Evolutionary conservation across 2,113 vertebrate genomes (phyloP), one percentile per base, ranked within the genome.

Genomic region (Corapipo altera): DNA sequence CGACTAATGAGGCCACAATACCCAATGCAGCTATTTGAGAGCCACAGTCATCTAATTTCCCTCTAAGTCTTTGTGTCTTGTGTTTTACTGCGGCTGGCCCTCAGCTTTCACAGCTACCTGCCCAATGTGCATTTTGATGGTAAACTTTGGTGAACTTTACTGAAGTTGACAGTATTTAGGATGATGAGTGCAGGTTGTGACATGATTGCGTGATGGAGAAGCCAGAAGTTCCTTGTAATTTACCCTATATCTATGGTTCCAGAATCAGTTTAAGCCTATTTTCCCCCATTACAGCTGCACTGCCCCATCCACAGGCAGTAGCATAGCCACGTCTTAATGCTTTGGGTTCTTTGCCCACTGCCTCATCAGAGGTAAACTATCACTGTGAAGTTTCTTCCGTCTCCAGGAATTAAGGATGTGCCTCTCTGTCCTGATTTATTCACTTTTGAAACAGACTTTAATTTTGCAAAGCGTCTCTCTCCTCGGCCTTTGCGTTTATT

Each of bases 391-490:
- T 61, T 74, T 21, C 54, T 91, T 54, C 51, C 72, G 43, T 80
- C 74, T 91, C 46, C 59, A 77, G 43, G 19, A 91, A 74, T 55
- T 85, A 89, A 96, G 23, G 49, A 62, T 78, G 28, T 72, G 51
- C 33, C 27, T 69, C 54, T 89, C 52, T 54, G 13, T 72, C 59
- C 46, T 89, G 83, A 96, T 93, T 94, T 92, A 94, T 86, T 87
- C 54, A 77, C 86, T 95, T 95, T 89, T 85, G 71, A 93, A 80
- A 52, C 48, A 88, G 57, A 81, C 75, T 93, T 93, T 94, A 93
- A 95, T 97, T 96, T 83, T 92, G 30, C 62, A 92, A 84, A 77
- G 49, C 1, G 3, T 8, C 27, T 89, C 32, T 77, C 21, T 69
- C 59, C 77, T 71, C 82, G 55, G 82, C 32, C 71, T 91, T 84